These are phyloP conservation scores for Cheilosia impressa DNA, from an alignment of 2,888 invertebrate genomes.

Conservation along the genomic window DNA sequence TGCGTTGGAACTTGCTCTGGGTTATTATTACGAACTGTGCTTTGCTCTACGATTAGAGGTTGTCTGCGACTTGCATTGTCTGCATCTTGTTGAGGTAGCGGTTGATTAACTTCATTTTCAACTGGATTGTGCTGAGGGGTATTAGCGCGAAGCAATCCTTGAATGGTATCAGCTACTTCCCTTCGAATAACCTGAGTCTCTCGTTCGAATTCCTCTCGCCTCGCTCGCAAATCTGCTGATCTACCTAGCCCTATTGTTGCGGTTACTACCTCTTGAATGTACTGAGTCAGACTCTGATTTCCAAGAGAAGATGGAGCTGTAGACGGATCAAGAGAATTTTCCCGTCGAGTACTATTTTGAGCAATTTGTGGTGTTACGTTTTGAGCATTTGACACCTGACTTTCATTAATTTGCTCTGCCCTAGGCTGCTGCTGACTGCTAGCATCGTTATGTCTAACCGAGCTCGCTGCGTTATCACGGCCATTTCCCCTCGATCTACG, in stretches of 20 bases:
- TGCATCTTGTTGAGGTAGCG: neutral
- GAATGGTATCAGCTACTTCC: neutral
- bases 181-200: no score
- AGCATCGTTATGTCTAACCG: neutral
- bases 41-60: no score
- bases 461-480: neutral
- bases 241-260: neutral
- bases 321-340: neutral
- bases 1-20: no score
- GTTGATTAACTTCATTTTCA: neutral
- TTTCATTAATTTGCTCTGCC: neutral
- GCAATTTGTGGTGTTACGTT: neutral
- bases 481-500: neutral
- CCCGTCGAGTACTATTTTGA: neutral
- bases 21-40: no score
- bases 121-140: neutral
- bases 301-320: neutral
- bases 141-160: neutral
- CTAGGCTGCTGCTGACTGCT: neutral
- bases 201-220: no score
- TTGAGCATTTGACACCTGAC: neutral
- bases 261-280: neutral
- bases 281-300: neutral
- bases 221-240: neutral
- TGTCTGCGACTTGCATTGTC: neutral